These are phyloP conservation scores for Eupithecia insigniata DNA, from an alignment of 2,888 invertebrate species.

Conservation along the genomic window DNA sequence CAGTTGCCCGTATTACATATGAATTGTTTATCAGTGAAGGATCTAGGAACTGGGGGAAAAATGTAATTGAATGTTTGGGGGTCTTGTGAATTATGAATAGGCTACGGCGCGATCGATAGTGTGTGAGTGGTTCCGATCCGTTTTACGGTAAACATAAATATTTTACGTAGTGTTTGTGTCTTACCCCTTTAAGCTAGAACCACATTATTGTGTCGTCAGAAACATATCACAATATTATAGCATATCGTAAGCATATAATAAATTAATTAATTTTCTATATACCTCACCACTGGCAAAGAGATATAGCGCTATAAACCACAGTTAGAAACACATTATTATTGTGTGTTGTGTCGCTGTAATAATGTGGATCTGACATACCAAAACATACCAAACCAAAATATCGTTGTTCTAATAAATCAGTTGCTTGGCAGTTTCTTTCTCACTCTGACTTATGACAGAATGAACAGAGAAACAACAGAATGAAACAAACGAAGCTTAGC, in stretches of 20 bases:
- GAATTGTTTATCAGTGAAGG: conserved; percentile 41
- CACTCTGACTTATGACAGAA: neutral
- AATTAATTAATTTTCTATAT: neutral
- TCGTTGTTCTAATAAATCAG: neutral
- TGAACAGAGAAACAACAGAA: too few species aligned
- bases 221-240: neutral
- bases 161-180: neutral
- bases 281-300: neutral
- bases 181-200: neutral
- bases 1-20: conserved; percentile 27
- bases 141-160: conserved; percentile 1
- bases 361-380: neutral
- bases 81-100: conserved; percentile 34
- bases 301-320: too few species aligned
- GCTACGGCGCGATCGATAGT: conserved; percentile 19
- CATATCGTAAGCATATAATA: neutral
- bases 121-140: conserved; percentile 3
- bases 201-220: neutral
- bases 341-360: neutral
- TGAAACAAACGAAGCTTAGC: neutral
- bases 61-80: conserved; percentile 40
- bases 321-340: too few species aligned
- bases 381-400: neutral
- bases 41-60: conserved; percentile 38
- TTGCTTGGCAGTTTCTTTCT: neutral